Evolutionary conservation across 2,797 vertebrate genomes (phyloP).

Genomic region (Sebastes taczanowskii): DNA sequence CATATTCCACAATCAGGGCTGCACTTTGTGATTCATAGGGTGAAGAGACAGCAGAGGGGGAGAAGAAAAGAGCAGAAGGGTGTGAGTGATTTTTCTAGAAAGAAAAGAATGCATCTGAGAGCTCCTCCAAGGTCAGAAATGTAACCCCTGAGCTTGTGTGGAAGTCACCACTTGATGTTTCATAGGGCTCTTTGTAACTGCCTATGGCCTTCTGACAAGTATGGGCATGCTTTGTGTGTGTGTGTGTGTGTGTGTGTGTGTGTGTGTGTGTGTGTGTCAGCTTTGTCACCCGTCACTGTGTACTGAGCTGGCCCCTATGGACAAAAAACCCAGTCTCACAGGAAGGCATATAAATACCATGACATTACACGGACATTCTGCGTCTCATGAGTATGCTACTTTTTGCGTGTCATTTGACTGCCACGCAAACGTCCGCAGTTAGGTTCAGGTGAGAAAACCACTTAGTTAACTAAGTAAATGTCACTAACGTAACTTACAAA

Average conservation of each 20-base stretch:
- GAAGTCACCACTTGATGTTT: slow-evolving; percentile 49
- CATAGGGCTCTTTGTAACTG: slow-evolving; percentile 20
- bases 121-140: slow-evolving; percentile 53
- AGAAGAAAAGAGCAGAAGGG: slow-evolving; percentile 31
- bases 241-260: not conserved
- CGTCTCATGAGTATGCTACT: no score
- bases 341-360: no score
- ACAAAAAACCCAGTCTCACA: not conserved
- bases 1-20: slow-evolving; percentile 61
- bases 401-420: no score
- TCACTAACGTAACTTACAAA: no score
- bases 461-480: no score
- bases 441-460: not conserved
- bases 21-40: slow-evolving; percentile 53
- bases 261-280: not conserved
- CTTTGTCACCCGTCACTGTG: not conserved
- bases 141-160: slow-evolving; percentile 10
- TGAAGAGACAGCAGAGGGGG: slow-evolving; percentile 24
- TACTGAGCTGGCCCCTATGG: not conserved
- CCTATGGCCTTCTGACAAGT: slow-evolving; percentile 24
- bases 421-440: not conserved
- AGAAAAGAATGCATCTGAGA: slow-evolving; percentile 43
- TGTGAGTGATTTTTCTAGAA: slow-evolving; percentile 44
- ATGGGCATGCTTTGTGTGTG: not conserved
- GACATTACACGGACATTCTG: no score